phyloP scores from a whole-genome alignment of 2,888 invertebrate genomes.

The Eremobia ochroleuca region DNA sequence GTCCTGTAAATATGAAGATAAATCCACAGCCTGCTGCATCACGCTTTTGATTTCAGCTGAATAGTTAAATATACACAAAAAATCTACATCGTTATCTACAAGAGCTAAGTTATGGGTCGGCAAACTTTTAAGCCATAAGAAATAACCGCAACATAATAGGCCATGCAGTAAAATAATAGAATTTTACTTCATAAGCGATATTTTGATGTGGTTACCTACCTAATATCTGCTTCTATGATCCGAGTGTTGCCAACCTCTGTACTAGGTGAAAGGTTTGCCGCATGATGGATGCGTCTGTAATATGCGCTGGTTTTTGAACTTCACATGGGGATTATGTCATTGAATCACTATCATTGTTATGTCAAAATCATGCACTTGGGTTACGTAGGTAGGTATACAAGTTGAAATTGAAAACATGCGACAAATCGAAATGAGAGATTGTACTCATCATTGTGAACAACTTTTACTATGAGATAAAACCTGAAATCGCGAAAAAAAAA shows the following conservation, averaged over 20 bases:
- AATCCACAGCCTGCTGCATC: neutral
- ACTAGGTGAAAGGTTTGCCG: neutral
- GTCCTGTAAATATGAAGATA: neutral
- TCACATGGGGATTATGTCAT: too few species aligned
- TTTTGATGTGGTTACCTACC: neutral
- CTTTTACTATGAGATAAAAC: too few species aligned
- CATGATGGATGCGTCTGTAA: neutral
- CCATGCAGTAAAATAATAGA: too few species aligned
- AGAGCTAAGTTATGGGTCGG: neutral
- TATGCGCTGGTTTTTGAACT: slow-evolving; percentile 8
- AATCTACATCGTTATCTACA: too few species aligned
- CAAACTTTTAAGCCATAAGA: neutral
- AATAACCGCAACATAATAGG: neutral
- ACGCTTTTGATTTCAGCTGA: neutral
- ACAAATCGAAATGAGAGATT: too few species aligned
- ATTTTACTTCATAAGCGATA: neutral
- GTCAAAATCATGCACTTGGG: neutral
- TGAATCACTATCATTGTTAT: too few species aligned
- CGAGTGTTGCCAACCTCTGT: neutral
- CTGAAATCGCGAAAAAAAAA: too few species aligned
- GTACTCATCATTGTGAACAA: too few species aligned
- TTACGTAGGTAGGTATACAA: too few species aligned
- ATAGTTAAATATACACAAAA: neutral
- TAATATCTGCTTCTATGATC: neutral
- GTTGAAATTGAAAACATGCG: too few species aligned